Conservation (phyloP, 2,797 vertebrate species). For the Cyprinella venusta region DNA sequence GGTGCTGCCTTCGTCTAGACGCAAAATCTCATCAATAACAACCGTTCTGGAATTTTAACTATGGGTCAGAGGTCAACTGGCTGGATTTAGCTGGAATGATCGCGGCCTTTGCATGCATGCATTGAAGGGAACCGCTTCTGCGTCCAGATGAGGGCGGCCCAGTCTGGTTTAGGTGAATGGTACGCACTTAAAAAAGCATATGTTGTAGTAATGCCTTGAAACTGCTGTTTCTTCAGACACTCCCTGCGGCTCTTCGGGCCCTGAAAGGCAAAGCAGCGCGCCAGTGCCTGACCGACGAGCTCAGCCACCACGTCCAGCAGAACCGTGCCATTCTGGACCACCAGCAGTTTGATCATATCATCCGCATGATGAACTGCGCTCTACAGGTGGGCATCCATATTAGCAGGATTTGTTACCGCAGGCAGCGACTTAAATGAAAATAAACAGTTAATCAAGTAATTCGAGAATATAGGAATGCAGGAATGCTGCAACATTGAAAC, state of each 20-base stretch:
- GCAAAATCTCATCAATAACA: constrained; percentile 41
- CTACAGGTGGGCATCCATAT: constrained; percentile 83
- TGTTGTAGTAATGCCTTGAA: constrained; percentile 29
- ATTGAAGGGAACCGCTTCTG: not conserved
- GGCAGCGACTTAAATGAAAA: too few species aligned
- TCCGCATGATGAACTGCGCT: constrained; percentile 98
- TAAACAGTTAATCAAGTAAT: not conserved
- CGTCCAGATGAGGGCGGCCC: constrained; percentile 7
- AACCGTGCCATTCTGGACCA: constrained; percentile 96
- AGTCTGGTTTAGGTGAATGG: not conserved
- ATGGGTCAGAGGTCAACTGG: constrained; percentile 28
- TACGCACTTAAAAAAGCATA: constrained; percentile 5
- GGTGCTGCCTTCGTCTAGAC: constrained; percentile 28
- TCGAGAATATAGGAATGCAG: not conserved
- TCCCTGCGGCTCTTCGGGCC: constrained; percentile 94
- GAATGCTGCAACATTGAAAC: not conserved
- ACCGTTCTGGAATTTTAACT: constrained; percentile 42
- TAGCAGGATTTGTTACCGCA: not conserved
- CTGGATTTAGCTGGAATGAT: constrained; percentile 26
- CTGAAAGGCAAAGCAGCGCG: constrained; percentile 94
- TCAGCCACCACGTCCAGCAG: constrained; percentile 92
- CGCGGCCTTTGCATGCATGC: not conserved
- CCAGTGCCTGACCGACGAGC: constrained; percentile 92
- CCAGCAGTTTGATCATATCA: constrained; percentile 95
- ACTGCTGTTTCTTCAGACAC: constrained; percentile 75